Evolutionary conservation across 2,113 vertebrate genomes (phyloP).

Genomic region (Lethenteron camtschaticum): DNA sequence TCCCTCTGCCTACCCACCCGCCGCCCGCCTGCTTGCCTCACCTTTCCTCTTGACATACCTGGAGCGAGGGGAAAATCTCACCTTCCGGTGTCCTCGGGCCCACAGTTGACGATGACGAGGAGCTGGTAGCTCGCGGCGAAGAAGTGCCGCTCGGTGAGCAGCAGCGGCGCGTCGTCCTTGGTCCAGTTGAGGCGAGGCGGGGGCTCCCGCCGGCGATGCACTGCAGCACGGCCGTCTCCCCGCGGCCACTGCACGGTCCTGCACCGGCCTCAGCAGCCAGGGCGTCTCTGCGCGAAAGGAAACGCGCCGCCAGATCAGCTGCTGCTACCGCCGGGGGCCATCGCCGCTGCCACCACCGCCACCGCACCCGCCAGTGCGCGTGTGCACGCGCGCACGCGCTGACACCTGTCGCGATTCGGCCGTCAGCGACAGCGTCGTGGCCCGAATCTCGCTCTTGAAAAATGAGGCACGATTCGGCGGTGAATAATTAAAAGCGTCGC

Average conservation of each 20-base stretch:
- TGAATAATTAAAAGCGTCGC: no score
- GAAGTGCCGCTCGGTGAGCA: conserved; percentile 37
- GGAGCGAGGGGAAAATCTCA: background rate
- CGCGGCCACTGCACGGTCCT: conserved; percentile 33
- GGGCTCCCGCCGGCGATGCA: conserved; percentile 43
- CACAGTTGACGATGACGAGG: conserved; percentile 40
- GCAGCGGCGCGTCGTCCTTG: conserved; percentile 33
- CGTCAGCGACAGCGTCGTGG: no score
- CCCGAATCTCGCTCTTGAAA: no score
- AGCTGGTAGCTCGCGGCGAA: conserved; percentile 46
- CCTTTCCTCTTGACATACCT: background rate
- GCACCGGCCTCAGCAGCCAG: conserved; percentile 35
- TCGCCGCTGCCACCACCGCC: no score
- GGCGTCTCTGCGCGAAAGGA: conserved; percentile 29
- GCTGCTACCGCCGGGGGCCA: no score
- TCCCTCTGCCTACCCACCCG: no score
- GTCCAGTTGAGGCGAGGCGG: conserved; percentile 46
- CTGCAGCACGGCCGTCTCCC: conserved; percentile 39
- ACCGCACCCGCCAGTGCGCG: no score
- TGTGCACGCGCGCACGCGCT: no score
- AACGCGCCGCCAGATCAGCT: no score
- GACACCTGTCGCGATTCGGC: no score
- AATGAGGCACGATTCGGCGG: no score
- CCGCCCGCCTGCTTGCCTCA: no score
- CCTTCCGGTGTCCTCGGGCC: conserved; percentile 37